These are phyloP conservation scores for Amphipyra tragopoginis DNA, from an alignment of 2,888 invertebrate species.

Conservation along the genomic window DNA sequence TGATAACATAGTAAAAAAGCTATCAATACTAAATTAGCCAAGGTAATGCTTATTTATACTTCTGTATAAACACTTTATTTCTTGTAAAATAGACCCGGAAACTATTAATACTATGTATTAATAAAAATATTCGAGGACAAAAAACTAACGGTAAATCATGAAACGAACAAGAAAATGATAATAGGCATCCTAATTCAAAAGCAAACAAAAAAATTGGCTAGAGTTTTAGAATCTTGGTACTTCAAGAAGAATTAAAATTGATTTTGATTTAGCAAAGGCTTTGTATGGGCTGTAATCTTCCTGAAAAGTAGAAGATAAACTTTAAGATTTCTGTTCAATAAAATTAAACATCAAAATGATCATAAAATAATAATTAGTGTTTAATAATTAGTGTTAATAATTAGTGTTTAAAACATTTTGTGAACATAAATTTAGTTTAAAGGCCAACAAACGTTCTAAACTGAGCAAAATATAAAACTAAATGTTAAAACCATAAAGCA, in stretches of 20 bases:
- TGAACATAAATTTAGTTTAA: conserved; percentile 3
- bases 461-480: not conserved
- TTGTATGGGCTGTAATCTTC: too few relatives aligned
- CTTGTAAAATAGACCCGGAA: conserved; percentile 19
- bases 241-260: too few relatives aligned
- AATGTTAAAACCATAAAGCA: conserved; percentile 24
- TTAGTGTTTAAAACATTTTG: conserved; percentile 1
- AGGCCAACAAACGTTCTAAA: conserved; percentile 22
- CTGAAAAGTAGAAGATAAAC: not conserved
- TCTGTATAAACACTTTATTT: conserved; percentile 14
- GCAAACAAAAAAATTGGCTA: too few relatives aligned
- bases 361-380: conserved; percentile 18
- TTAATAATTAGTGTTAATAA: conserved; percentile 10
- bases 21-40: conserved; percentile 7
- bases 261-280: too few relatives aligned
- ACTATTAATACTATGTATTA: not conserved
- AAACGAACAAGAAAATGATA: conserved; percentile 1
- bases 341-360: conserved; percentile 13
- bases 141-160: not conserved
- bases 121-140: conserved; percentile 8
- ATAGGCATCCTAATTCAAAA: conserved; percentile 1
- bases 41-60: conserved; percentile 5
- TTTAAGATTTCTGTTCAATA: not conserved
- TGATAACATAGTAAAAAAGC: too few relatives aligned
- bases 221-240: too few relatives aligned